Evolutionary conservation across 2,888 invertebrate genomes (phyloP).

Genomic region (Mechanitis mazaeus): DNA sequence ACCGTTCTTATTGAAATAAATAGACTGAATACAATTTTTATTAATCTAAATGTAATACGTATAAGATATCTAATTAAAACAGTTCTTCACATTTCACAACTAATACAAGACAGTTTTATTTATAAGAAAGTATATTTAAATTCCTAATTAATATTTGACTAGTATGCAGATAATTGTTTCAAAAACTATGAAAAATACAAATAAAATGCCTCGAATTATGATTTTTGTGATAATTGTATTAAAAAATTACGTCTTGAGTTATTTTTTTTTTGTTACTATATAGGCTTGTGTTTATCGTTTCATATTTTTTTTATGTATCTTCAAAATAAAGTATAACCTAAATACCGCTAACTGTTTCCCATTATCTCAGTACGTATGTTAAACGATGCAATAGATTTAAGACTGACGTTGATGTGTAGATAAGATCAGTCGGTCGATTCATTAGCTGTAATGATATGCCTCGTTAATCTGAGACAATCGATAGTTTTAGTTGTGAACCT

Average conservation of each 20-base stretch:
- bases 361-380: slow-evolving; percentile 35
- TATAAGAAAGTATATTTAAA: too few relatives aligned
- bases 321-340: slow-evolving; percentile 5
- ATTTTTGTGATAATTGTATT: too few relatives aligned
- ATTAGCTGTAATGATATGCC: slow-evolving; percentile 71
- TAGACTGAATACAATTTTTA: background rate
- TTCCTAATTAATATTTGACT: too few relatives aligned
- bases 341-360: slow-evolving; percentile 12
- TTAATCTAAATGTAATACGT: background rate
- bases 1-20: slow-evolving; percentile 12
- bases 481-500: slow-evolving; percentile 51
- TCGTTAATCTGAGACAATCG: slow-evolving; percentile 73
- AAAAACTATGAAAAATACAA: too few relatives aligned
- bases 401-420: slow-evolving; percentile 64
- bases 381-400: slow-evolving; percentile 53
- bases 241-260: too few relatives aligned
- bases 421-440: slow-evolving; percentile 64
- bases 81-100: too few relatives aligned
- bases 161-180: too few relatives aligned
- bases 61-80: background rate
- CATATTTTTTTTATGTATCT: too few relatives aligned
- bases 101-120: too few relatives aligned
- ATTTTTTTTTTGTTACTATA: too few relatives aligned
- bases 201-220: too few relatives aligned
- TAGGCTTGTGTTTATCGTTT: too few relatives aligned